A percentile compares a stretch with the other conserved stretches of the same genome.
These are phyloP conservation scores for Zophobas atratus DNA, from an alignment of 1,140 invertebrate genomes.

Conservation along the genomic window DNA sequence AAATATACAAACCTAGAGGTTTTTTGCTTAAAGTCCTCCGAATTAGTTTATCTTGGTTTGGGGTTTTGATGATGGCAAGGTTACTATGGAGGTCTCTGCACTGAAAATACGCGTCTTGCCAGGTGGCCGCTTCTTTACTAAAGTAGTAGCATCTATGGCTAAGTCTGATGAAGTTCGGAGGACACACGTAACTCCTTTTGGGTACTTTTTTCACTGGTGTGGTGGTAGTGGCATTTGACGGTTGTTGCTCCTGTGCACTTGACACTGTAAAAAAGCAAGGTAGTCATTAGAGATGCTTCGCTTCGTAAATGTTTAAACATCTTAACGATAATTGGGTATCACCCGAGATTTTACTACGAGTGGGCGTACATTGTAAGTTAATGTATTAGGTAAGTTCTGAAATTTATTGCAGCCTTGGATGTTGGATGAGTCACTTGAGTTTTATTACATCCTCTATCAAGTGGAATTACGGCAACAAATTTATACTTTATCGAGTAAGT, in stretches of 20 bases:
- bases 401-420: conserved; percentile 35
- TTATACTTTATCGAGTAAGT: background rate
- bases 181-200: conserved; percentile 73
- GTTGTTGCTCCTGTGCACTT: conserved; percentile 14
- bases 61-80: conserved; percentile 77
- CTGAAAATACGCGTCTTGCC: conserved; percentile 81
- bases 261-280: conserved; percentile 6
- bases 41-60: conserved; percentile 79
- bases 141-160: conserved; percentile 84
- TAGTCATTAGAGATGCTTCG: background rate
- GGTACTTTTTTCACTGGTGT: conserved; percentile 14
- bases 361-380: background rate
- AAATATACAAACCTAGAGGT: conserved; percentile 69
- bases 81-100: conserved; percentile 79
- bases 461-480: background rate
- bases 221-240: background rate
- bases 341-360: no score
- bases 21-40: conserved; percentile 77
- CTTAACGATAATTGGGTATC: no score
- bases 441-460: conserved; percentile 22
- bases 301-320: no score
- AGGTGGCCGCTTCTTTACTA: conserved; percentile 77
- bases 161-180: conserved; percentile 78
- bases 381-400: conserved; percentile 24
- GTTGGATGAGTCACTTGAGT: conserved; percentile 15